Evolutionary conservation across 2,888 invertebrate genomes (phyloP).

Genomic region (Lasioglossum marginatum): DNA sequence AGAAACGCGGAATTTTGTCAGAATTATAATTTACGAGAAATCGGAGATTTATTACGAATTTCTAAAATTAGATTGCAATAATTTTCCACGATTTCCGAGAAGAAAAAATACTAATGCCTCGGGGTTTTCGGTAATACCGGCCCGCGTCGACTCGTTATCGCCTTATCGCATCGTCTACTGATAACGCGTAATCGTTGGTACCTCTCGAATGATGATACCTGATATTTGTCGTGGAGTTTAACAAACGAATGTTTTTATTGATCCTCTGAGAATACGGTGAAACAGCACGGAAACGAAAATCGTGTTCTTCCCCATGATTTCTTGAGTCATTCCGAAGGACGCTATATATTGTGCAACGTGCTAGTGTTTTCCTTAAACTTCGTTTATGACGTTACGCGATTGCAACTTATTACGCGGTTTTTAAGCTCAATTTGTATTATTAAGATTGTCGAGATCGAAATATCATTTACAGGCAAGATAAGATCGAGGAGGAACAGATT

Average conservation of each 20-base stretch:
- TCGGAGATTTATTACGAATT: constrained; percentile 22
- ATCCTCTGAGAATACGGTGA: constrained; percentile 19
- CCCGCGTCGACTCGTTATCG: constrained; percentile 72
- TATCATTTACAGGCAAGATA: not conserved
- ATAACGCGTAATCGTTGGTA: constrained; percentile 74
- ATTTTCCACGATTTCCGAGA: not conserved
- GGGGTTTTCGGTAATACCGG: constrained; percentile 74
- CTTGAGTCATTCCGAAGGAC: constrained; percentile 29
- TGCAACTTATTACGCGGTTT: constrained; percentile 22
- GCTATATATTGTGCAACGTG: constrained; percentile 26
- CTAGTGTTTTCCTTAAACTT: constrained; percentile 31
- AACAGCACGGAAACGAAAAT: constrained; percentile 24
- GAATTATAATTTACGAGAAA: not conserved
- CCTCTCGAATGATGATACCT: constrained; percentile 68
- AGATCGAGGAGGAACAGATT: not conserved
- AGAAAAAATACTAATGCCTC: constrained; percentile 35
- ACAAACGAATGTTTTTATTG: constrained; percentile 56
- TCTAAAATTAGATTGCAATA: not conserved
- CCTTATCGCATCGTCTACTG: constrained; percentile 74
- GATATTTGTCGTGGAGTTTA: constrained; percentile 62
- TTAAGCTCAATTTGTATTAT: not conserved
- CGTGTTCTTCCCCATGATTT: not conserved
- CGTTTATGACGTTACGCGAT: constrained; percentile 29
- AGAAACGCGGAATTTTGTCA: not conserved
- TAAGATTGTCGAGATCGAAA: not conserved